Base-by-base conservation (phyloP, 2,888 invertebrate species). In the Polyommatus icarus region DNA sequence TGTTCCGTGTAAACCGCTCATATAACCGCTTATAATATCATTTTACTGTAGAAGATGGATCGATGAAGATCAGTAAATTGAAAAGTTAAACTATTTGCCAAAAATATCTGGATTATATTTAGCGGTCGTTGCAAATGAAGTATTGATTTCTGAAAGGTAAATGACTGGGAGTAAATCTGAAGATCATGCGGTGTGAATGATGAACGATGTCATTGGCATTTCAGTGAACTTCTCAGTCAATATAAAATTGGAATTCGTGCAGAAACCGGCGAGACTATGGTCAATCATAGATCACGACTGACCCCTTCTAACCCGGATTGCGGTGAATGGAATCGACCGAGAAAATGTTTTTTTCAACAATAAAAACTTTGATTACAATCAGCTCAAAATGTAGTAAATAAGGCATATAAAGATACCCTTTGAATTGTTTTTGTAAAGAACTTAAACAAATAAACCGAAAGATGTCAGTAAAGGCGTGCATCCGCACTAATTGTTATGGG, bases 201-300 rank as follows among this genome's bases (percentile, higher is more conserved):
- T 89, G 89, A 32, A 67, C 67, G 67, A 88, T 88, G 84, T 83
- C 85, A 86, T 83, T 87, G 87, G 85, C 86, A 88, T 90, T 90
- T 80, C 54, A 80, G 79, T 79, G 76, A 79, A 80, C 83, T 83
- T 78, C 79, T 67, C 29, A 32, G 67, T 67, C 18, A 29, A 82
- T 80, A 82, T 82, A 85, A 84, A 86, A 86, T 86, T 82, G 83
- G 83, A 86, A 85, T 85, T 90, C 87, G 86, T 88, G 87, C 86
- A 84, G 85, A 84, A 81, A 83, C 84, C 82, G 81, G 82, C 83
- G 81, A 80, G 81, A 83, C 86, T 85, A 85, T 86, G 82, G 84
- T 85, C 81, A 89, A 89, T 89, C 88, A 85, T 85, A 83, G 84
- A 86, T 88, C 90, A 90, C 89, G 89, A 88, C 79, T 82, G 78